Conservation (phyloP, 2,797 vertebrate species). For the Calcarius lapponicus region DNA sequence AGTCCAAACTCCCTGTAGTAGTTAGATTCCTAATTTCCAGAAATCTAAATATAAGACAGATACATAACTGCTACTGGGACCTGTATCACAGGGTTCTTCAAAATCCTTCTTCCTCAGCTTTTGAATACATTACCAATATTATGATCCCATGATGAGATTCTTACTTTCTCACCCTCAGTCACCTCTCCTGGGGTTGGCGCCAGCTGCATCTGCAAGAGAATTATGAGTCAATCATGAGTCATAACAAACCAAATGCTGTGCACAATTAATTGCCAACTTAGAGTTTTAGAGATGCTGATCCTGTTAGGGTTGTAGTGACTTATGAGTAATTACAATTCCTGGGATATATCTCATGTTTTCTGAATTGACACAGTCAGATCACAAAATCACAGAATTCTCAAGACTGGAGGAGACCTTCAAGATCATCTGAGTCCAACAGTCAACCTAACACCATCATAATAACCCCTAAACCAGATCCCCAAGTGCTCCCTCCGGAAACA, state of each 20-base stretch:
- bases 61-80: neutral
- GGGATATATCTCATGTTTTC: neutral
- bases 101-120: neutral
- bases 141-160: neutral
- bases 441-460: neutral
- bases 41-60: neutral
- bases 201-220: neutral
- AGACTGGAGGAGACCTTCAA: neutral
- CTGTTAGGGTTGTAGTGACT: neutral
- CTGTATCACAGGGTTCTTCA: neutral
- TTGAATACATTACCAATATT: neutral
- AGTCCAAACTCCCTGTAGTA: neutral
- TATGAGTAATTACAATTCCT: neutral
- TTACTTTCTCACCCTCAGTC: neutral
- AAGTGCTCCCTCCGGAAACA: neutral
- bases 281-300: neutral
- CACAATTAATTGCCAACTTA: neutral
- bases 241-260: neutral
- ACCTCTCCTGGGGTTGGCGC: neutral
- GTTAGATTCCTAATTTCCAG: neutral
- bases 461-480: neutral
- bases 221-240: conserved; percentile 19
- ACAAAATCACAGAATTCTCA: neutral
- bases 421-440: neutral
- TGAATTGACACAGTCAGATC: neutral